Base-by-base conservation (phyloP, 1,140 invertebrate species). In the Teleopsis dalmanni region DNA sequence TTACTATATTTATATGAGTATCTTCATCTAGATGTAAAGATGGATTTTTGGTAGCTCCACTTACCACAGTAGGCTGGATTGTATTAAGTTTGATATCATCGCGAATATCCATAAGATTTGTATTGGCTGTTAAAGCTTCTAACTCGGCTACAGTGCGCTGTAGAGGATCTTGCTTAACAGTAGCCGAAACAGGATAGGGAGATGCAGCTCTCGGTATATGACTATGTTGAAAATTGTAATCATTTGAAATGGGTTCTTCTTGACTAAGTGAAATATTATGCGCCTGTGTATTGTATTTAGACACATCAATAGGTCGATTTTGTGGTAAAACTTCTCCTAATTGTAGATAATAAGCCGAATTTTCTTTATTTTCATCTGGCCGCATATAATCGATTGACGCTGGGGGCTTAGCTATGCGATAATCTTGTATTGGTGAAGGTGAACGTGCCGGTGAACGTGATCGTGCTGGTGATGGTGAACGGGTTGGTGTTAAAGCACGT, bases 231-330 rank as follows among this genome's bases (percentile, higher is more conserved):
- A n/a, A n/a, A n/a, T n/a, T n/a, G n/a, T n/a, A n/a, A n/a, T n/a
- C n/a, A 23, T 11, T 21, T 31, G 16, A 6, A 21, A 27, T 11
- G 6, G 41, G n/a, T 6, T 43, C 21, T n/a, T n/a, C n/a, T n/a
- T n/a, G n/a, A n/a, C n/a, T n/a, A n/a, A n/a, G n/a, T n/a, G n/a
- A n/a, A n/a, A n/a, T n/a, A 6, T 25, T 19, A 18, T 9, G 1
- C 16, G 8, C 16, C 3, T 1, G 9, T 0, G 38, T 26, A 16
- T 34, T 23, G 31, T 62, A 68, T 18, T 55, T 62, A 0, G 64
- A 57, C 1, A 68, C 60, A 41, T 68, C 65, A n/a, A 68, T 68
- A 36, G 65, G 64, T 5, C 54, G 50, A 47, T 68, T 68, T 43
- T 68, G 65, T 10, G 65, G 65, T 43, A 65, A 16, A 19, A 48